A percentile compares a stretch with the other conserved stretches of the same genome.
Conservation (phyloP, 1,140 invertebrate genomes). For the Galleria mellonella region DNA sequence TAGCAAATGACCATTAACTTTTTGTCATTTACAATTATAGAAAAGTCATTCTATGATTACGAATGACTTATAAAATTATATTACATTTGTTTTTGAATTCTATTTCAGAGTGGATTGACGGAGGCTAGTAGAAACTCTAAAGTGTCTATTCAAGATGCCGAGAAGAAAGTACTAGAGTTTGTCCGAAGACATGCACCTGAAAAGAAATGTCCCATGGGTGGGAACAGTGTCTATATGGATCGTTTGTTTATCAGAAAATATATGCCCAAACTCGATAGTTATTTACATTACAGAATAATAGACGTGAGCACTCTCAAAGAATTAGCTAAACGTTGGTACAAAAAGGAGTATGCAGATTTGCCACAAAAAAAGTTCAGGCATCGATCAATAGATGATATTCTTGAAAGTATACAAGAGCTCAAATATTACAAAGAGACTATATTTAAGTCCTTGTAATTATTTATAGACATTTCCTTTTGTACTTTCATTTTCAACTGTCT, state of each 20-base stretch:
- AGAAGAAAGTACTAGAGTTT: slow-evolving; percentile 83
- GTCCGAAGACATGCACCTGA: slow-evolving; percentile 80
- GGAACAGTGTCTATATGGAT: slow-evolving; percentile 94
- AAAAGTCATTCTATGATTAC: too few species aligned
- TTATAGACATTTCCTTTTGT: too few species aligned
- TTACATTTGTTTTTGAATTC: slow-evolving; percentile 5
- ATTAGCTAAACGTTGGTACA: slow-evolving; percentile 85
- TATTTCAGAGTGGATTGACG: slow-evolving; percentile 84
- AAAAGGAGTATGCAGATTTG: slow-evolving; percentile 69
- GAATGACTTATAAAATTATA: slow-evolving; percentile 2
- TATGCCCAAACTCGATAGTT: slow-evolving; percentile 83
- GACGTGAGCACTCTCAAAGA: slow-evolving; percentile 96
- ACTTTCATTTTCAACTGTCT: too few species aligned
- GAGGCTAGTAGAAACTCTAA: slow-evolving; percentile 81
- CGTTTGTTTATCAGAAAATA: slow-evolving; percentile 84
- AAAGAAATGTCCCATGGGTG: slow-evolving; percentile 85
- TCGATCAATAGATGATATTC: slow-evolving; percentile 88
- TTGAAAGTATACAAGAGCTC: slow-evolving; percentile 90
- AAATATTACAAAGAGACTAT: slow-evolving; percentile 78
- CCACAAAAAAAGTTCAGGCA: slow-evolving; percentile 82
- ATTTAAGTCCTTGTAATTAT: slow-evolving; percentile 26
- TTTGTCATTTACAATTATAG: too few species aligned
- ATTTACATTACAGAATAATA: slow-evolving; percentile 94
- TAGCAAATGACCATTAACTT: too few species aligned
- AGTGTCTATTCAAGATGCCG: slow-evolving; percentile 79